Evolutionary conservation across 2,888 invertebrate genomes (phyloP).

Genomic region (Argynnis bischoffii): DNA sequence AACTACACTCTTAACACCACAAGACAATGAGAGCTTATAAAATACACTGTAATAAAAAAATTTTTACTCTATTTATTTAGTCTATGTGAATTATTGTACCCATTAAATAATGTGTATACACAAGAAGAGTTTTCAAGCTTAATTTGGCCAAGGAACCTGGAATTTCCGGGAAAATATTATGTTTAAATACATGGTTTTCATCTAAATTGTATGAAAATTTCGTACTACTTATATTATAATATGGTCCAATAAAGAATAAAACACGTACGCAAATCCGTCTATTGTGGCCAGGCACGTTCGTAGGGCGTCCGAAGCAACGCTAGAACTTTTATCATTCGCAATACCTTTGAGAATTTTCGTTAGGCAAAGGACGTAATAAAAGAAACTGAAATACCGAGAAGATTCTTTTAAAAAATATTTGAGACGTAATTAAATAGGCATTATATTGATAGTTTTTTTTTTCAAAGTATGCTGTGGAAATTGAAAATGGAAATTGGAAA

Average conservation of each 20-base stretch:
- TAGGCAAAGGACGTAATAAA: conserved; percentile 7
- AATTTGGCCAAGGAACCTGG: no score
- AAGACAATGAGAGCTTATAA: no score
- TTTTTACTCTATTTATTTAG: no score
- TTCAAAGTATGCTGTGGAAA: no score
- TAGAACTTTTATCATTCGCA: conserved; percentile 16
- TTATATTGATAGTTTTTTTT: not conserved
- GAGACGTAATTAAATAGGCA: conserved; percentile 6
- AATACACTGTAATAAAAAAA: no score
- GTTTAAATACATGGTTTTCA: no score
- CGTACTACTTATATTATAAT: not conserved
- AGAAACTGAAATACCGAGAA: conserved; percentile 13
- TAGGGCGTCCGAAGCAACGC: conserved; percentile 4
- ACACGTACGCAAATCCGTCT: conserved; percentile 18
- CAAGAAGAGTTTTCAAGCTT: no score
- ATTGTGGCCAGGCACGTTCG: conserved; percentile 15
- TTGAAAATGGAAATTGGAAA: no score
- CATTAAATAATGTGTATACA: no score
- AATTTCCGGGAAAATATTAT: no score
- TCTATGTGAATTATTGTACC: no score
- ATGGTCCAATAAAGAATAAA: conserved; percentile 15
- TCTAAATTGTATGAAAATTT: not conserved
- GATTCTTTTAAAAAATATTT: not conserved
- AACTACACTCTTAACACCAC: no score
- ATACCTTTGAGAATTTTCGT: conserved; percentile 16